Conservation (phyloP, 2,797 vertebrate genomes). For the Hozukius guyotensis region DNA sequence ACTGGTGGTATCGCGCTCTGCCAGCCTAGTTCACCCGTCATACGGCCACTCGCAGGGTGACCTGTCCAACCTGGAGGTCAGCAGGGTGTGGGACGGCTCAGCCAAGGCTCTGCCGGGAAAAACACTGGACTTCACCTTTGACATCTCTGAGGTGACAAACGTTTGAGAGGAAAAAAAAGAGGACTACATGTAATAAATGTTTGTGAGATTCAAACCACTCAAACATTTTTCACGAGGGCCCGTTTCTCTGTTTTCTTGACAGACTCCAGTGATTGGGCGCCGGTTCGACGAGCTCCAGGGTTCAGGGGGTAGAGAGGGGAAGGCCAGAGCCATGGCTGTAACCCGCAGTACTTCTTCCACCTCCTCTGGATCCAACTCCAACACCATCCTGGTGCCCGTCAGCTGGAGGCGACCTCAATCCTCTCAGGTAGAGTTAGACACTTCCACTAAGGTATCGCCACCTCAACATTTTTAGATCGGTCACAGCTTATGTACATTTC, state of each 20-base stretch:
- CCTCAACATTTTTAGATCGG: background rate
- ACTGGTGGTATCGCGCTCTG: slow-evolving; percentile 95
- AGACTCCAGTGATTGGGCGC: slow-evolving; percentile 96
- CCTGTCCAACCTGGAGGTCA: slow-evolving; percentile 94
- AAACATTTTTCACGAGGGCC: background rate
- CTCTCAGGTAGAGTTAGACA: slow-evolving; percentile 87
- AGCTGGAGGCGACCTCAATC: slow-evolving; percentile 98
- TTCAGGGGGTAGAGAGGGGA: slow-evolving; percentile 91
- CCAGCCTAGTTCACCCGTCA: slow-evolving; percentile 93
- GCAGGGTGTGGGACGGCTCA: slow-evolving; percentile 94
- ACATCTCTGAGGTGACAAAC: slow-evolving; percentile 93
- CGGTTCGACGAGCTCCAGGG: slow-evolving; percentile 94
- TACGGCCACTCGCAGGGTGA: slow-evolving; percentile 91
- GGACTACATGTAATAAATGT: background rate
- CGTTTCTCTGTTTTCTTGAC: background rate
- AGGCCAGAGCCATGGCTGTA: slow-evolving; percentile 91
- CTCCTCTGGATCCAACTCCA: slow-evolving; percentile 97
- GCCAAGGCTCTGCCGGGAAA: slow-evolving; percentile 97
- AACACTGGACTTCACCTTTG: slow-evolving; percentile 97
- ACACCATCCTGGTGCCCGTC: slow-evolving; percentile 96
- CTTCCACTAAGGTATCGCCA: background rate
- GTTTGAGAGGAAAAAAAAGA: background rate
- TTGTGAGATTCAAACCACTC: background rate
- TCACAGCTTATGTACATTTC: background rate
- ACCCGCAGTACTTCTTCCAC: slow-evolving; percentile 97